Base-by-base conservation (phyloP, 2,888 invertebrate genomes). In the Iselma pallidipennis region DNA sequence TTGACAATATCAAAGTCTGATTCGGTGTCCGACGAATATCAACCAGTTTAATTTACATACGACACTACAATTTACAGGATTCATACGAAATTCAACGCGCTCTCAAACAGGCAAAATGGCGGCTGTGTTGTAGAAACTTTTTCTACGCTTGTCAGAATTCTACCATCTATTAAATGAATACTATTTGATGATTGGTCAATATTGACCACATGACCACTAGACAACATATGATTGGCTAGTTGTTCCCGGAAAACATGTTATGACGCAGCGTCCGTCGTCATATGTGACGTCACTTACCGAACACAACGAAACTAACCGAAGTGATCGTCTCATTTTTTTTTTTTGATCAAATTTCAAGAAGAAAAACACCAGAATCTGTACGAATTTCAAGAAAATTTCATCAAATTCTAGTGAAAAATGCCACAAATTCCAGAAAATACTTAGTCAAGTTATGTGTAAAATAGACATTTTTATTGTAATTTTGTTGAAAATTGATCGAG, bases 61-160 rank as follows among this genome's bases (percentile, higher is more conserved):
- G 76, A 78, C 74, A 85, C 86, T 84, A 86, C 86, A 87, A 86
- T 87, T 87, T 86, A 84, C 85, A 85, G 86, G 86, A 87, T 87
- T 87, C 87, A 85, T 87, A 86, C 86, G 86, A 88, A 89, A 87
- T 88, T 87, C 88, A 86, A 87, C 88, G 86, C 86, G 88, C 88
- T 88, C 88, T 86, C 86, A 86, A 86, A 88, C 88, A 88, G 88
- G 88, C 91, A 94, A 94, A 90, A 94, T 94, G 94, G 94, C 93
- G 91, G 92, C 92, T 91, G 91, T 37, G n/a, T 91, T 92, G 92
- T 91, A 91, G 91, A 91, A 91, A 92, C 89, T 92, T 93, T 92
- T 92, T 91, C 90, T 91, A 91, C 91, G 92, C 92, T 92, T 92
- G 92, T 92, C 92, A 92, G 89, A 91, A 90, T 86, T 86, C 84